These are phyloP conservation scores for Drosophila busckii DNA, from an alignment of 1,140 invertebrate genomes.

Conservation along the genomic window DNA sequence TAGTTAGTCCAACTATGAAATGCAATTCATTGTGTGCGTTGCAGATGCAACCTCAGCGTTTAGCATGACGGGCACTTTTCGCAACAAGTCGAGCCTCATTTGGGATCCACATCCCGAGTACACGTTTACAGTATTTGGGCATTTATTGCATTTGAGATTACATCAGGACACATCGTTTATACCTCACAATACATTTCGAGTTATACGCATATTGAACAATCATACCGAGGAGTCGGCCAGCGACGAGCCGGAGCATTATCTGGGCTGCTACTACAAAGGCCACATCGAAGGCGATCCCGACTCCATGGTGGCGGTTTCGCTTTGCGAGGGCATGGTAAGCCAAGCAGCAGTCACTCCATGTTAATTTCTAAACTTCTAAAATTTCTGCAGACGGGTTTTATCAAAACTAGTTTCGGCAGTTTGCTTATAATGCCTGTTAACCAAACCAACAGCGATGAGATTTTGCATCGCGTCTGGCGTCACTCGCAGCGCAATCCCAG, in stretches of 20 bases:
- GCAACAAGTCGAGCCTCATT: constrained; percentile 81
- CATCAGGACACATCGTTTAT: constrained; percentile 82
- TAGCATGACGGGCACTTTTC: constrained; percentile 82
- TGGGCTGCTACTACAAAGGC: constrained; percentile 86
- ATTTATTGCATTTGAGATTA: constrained; percentile 81
- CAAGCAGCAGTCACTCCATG: too few relatives aligned
- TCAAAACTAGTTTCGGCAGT: constrained; percentile 82
- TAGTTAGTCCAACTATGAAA: too few relatives aligned
- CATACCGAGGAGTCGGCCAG: constrained; percentile 74
- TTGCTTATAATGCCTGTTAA: constrained; percentile 84
- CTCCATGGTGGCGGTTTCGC: constrained; percentile 84
- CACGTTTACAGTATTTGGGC: constrained; percentile 83
- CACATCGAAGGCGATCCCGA: constrained; percentile 83
- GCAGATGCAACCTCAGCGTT: constrained; percentile 63
- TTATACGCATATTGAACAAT: constrained; percentile 82
- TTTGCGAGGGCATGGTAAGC: constrained; percentile 87
- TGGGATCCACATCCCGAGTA: constrained; percentile 89
- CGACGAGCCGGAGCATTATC: constrained; percentile 78
- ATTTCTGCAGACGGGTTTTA: constrained; percentile 83
- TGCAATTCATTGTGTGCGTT: neutral
- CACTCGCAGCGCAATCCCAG: constrained; percentile 66
- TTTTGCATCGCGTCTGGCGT: constrained; percentile 71
- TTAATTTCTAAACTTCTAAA: too few relatives aligned
- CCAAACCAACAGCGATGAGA: constrained; percentile 70
- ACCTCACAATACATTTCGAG: constrained; percentile 80